phyloP scores from a whole-genome alignment of 2,113 vertebrate species.

The Sinocyclocheilus rhinocerous region DNA sequence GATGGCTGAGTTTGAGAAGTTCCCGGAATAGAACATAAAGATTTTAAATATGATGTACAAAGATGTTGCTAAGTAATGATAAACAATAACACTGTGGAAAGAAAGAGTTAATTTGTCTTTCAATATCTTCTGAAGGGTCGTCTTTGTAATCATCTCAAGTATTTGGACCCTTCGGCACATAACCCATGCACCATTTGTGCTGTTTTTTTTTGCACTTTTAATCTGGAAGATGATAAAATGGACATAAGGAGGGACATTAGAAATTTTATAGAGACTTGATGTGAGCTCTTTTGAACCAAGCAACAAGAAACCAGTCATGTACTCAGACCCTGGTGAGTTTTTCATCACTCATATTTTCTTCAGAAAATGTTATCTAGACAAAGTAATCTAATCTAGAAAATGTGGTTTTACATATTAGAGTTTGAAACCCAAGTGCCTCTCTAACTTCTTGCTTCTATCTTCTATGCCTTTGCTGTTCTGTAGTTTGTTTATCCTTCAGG shows the following conservation, averaged over 20 bases:
- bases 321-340: not conserved
- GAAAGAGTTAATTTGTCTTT: not conserved
- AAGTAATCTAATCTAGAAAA: not conserved
- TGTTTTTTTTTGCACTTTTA: not conserved
- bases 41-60: conserved; percentile 25
- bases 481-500: conserved; percentile 37
- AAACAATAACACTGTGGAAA: not conserved
- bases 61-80: conserved; percentile 6
- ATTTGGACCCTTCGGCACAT: not conserved
- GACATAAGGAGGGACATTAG: not conserved
- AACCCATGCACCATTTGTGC: not conserved
- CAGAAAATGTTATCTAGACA: not conserved
- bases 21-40: not conserved
- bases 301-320: not conserved
- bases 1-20: conserved; percentile 38
- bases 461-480: not conserved
- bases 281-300: not conserved
- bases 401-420: not conserved
- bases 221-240: not conserved
- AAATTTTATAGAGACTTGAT: not conserved
- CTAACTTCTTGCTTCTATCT: not conserved
- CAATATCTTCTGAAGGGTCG: not conserved
- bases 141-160: not conserved
- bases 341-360: not conserved
- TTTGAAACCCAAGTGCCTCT: not conserved